These are phyloP conservation scores for Nudaria mundana DNA, from an alignment of 2,888 invertebrate genomes.

Conservation along the genomic window DNA sequence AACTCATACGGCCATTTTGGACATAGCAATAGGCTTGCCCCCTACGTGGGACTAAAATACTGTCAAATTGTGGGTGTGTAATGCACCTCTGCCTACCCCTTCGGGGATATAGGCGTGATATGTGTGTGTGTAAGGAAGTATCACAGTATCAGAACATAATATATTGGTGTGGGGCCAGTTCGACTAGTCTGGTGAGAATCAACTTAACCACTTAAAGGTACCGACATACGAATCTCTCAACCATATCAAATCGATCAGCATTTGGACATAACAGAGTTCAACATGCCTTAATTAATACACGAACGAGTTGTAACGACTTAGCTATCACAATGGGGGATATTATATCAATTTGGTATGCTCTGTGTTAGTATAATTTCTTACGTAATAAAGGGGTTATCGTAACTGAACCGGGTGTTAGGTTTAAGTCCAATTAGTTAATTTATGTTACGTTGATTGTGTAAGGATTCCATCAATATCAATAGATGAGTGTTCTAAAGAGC, in stretches of 20 bases:
- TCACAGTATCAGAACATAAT: too few relatives aligned
- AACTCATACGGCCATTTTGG: too few relatives aligned
- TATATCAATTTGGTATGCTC: slow-evolving; percentile 19
- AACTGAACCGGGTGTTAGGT: slow-evolving; percentile 4
- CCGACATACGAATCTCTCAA: slow-evolving; percentile 5
- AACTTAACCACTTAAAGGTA: slow-evolving; percentile 1
- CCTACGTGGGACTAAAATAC: too few relatives aligned
- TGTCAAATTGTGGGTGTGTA: too few relatives aligned
- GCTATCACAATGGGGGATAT: slow-evolving; percentile 16
- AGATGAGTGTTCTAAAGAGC: too few relatives aligned
- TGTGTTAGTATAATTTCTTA: slow-evolving; percentile 14
- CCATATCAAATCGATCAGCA: slow-evolving; percentile 21
- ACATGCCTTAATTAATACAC: slow-evolving; percentile 15
- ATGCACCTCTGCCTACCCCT: too few relatives aligned
- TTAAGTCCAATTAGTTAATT: slow-evolving; percentile 1
- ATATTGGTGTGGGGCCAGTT: too few relatives aligned
- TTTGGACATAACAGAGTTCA: slow-evolving; percentile 11
- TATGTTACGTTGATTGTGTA: too few relatives aligned
- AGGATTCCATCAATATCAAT: too few relatives aligned
- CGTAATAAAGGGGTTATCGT: slow-evolving; percentile 7
- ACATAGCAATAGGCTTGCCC: too few relatives aligned
- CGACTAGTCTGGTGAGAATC: background rate
- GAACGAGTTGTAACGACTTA: slow-evolving; percentile 13
- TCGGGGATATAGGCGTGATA: too few relatives aligned
- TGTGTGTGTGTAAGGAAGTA: too few relatives aligned